These are phyloP conservation scores for Syritta pipiens DNA, from an alignment of 2,888 invertebrate genomes.

Conservation along the genomic window DNA sequence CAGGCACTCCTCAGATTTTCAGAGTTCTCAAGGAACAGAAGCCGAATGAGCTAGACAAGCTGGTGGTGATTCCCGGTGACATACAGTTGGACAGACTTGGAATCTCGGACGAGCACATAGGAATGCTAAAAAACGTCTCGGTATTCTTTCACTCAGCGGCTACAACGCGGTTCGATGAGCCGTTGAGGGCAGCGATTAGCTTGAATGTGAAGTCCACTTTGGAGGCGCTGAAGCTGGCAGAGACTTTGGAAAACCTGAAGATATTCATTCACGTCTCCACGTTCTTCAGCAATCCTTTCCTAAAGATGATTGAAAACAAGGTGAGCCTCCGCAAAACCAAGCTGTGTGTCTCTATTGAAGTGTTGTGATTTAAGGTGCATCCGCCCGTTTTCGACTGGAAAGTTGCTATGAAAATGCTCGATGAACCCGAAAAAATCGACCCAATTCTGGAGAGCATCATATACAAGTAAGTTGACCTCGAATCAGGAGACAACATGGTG, in stretches of 20 bases:
- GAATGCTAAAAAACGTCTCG: constrained; percentile 80
- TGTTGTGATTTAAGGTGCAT: constrained; percentile 70
- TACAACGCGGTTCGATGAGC: constrained; percentile 90
- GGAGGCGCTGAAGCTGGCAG: constrained; percentile 83
- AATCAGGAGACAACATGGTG: too few relatives aligned
- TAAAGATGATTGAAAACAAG: constrained; percentile 85
- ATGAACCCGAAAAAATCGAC: constrained; percentile 70
- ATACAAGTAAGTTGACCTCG: constrained; percentile 73
- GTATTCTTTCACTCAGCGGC: constrained; percentile 90
- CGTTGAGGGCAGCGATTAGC: constrained; percentile 83
- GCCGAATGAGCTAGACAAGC: constrained; percentile 72
- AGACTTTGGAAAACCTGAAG: constrained; percentile 80
- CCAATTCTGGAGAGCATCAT: constrained; percentile 71
- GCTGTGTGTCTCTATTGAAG: not conserved
- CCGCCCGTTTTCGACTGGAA: constrained; percentile 75
- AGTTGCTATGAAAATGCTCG: constrained; percentile 71
- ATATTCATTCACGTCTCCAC: constrained; percentile 91
- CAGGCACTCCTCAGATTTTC: constrained; percentile 70
- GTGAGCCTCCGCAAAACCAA: constrained; percentile 79
- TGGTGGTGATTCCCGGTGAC: constrained; percentile 74
- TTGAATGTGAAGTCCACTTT: constrained; percentile 84
- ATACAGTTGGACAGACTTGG: constrained; percentile 72
- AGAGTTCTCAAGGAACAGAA: constrained; percentile 70
- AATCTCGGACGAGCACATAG: constrained; percentile 66
- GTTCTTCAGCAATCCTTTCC: constrained; percentile 90